Evolutionary conservation across 2,888 invertebrate genomes (phyloP), one percentile per base, ranked within the genome.

Genomic region (Autographa pulchrina): DNA sequence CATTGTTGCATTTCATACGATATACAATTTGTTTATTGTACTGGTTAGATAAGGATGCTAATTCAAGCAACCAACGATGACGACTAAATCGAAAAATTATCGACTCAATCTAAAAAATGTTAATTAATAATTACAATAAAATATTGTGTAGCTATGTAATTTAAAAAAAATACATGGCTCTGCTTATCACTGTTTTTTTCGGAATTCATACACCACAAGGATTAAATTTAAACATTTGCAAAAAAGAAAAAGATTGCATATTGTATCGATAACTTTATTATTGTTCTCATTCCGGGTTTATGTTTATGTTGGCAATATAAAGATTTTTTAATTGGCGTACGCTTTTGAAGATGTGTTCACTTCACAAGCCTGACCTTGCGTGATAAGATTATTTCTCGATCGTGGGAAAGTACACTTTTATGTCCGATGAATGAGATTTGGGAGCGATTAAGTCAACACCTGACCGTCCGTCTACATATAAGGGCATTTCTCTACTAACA

Each of bases 321-420:
- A 48, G n/a, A 6, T 4, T 48, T 48, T 48, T 48, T 48, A 48
- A 48, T 48, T 48, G 48, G 48, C 1, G 6, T 48, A 48, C 48
- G n/a, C 0, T 6, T 48, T 48, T 48, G 48, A 48, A 48, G 48
- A 48, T 43, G 2, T n/a, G 48, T 16, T 77, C 76, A 70, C 81
- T 80, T 83, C 86, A 82, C 78, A 74, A 70, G 75, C 76, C 81
- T 84, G 76, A 84, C 76, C 72, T 68, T 66, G 74, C 68, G 74
- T 77, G 72, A 82, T 75, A 78, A 77, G 68, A 78, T 80, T 84
- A 78, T 79, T 83, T 84, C 83, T 80, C 74, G 81, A 88, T 75
- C 93, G 94, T 95, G 94, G 91, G 94, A 94, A 94, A 87, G 80
- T 74, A 86, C 82, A 84, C 88, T 83, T 83, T 83, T 83, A 82